Conservation (phyloP, 2,113 vertebrate genomes). For the Myotis yumanensis region DNA sequence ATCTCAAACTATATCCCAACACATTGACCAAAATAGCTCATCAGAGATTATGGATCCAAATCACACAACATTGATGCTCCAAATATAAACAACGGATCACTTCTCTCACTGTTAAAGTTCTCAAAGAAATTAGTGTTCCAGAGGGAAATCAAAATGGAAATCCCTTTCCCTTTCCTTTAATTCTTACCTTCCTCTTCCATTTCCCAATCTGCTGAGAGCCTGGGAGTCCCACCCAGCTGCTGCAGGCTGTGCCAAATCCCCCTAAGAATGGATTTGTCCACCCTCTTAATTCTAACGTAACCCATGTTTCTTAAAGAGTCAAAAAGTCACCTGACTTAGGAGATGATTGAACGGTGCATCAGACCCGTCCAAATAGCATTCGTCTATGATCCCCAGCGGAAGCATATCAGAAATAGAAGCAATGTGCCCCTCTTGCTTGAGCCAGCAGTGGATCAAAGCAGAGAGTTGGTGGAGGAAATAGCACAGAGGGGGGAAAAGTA, state of each 20-base stretch:
- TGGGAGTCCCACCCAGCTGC: not conserved
- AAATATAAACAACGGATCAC: not conserved
- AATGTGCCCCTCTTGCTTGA: not conserved
- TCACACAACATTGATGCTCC: not conserved
- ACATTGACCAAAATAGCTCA: slow-evolving; percentile 5
- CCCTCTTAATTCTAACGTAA: not conserved
- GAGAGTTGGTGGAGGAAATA: slow-evolving; percentile 66
- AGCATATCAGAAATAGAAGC: slow-evolving; percentile 5
- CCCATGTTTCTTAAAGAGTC: not conserved
- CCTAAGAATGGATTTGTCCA: not conserved
- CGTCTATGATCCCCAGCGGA: not conserved
- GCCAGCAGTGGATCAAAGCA: slow-evolving; percentile 53
- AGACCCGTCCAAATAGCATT: not conserved
- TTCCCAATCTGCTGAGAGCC: not conserved
- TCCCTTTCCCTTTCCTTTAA: not conserved
- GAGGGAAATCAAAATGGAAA: slow-evolving; percentile 47
- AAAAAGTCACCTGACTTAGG: not conserved
- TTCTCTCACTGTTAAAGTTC: not conserved
- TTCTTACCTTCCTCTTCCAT: not conserved
- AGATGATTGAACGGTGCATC: not conserved
- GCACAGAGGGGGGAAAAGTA: slow-evolving; percentile 51
- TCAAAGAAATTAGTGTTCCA: slow-evolving; percentile 32
- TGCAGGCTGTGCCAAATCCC: not conserved
- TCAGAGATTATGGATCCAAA: not conserved
- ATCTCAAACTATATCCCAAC: not conserved